Evolutionary conservation across 1,140 invertebrate genomes (phyloP), one percentile per base, ranked within the genome.

Genomic region (Lineus longissimus): DNA sequence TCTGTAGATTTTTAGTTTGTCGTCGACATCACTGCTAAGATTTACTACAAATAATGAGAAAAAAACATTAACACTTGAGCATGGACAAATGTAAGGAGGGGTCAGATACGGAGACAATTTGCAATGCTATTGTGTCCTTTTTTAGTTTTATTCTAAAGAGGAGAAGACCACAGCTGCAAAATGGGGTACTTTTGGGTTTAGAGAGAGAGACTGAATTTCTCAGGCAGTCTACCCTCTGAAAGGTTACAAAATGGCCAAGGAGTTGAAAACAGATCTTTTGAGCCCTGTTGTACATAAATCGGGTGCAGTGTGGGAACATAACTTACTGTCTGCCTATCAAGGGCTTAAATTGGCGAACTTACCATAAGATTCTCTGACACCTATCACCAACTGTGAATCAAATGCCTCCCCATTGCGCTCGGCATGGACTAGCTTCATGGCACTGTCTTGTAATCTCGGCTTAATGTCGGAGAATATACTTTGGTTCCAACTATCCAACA

Each of bases 401-500:
- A 98, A 97, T 30, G 94, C 92, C 84, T 98, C 94, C 13, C 95
- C 95, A 84, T 97, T 96, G 69, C 96, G 85, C 82, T 99, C 96
- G 7, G 92, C 90, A 80, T 95, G 90, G 13, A 98, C 92, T 65
- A 99, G 86, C 83, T 95, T 95, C 94, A 98, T 97, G 9, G 95
- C 96, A 70, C 93, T 95, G 80, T 94, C 91, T 82, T 97, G 94
- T 33, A 99, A 84, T 66, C 91, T 86, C 75, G 94, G 88, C 81
- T 97, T 84, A 66, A 98, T 97, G 79, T 96, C 91, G 75, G 87
- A 88, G 83, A 99, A 99, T 75, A 99, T 98, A 80, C 91, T 94
- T 77, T 93, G 89, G 85, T 97, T 97, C 96, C 96, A 98, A 70
- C 90, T 95, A 79, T 97, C 95, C 66, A 98, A 84, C 96, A 98